Evolutionary conservation across 2,888 invertebrate species (phyloP).

Genomic region (Chaetoderma sp.): DNA sequence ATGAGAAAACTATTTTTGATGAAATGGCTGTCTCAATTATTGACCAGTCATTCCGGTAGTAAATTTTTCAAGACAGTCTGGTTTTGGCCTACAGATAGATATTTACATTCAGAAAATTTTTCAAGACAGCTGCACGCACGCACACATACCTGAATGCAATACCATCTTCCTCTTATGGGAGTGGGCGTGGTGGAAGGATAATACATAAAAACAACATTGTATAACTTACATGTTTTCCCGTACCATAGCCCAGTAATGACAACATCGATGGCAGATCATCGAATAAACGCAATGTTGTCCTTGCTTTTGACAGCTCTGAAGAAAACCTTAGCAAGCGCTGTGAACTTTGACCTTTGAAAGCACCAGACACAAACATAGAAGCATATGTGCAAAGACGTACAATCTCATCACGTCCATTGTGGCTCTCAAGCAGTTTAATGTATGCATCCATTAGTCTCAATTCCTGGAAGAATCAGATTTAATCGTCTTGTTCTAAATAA

Average conservation of each 20-base stretch:
- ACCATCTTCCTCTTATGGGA: too few relatives aligned
- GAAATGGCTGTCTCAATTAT: too few relatives aligned
- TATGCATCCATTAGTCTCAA: conserved; percentile 34
- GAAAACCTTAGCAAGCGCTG: conserved; percentile 41
- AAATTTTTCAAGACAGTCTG: too few relatives aligned
- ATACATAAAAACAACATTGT: too few relatives aligned
- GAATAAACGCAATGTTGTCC: conserved; percentile 83
- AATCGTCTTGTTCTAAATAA: too few relatives aligned
- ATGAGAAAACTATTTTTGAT: too few relatives aligned
- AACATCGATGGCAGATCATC: conserved; percentile 88
- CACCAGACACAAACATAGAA: conserved; percentile 75
- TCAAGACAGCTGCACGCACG: too few relatives aligned
- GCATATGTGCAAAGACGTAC: conserved; percentile 84
- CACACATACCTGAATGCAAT: too few relatives aligned
- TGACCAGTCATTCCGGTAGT: too few relatives aligned
- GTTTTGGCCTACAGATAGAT: too few relatives aligned
- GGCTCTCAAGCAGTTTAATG: conserved; percentile 75
- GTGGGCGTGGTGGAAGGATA: too few relatives aligned
- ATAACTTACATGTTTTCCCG: conserved; percentile 76
- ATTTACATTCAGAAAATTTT: too few relatives aligned
- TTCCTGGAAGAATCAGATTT: not conserved
- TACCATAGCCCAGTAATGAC: conserved; percentile 80
- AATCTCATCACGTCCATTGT: conserved; percentile 87
- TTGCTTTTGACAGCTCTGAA: conserved; percentile 50
- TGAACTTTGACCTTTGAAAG: conserved; percentile 38